phyloP scores from a whole-genome alignment of 2,113 vertebrate species.

The Pleuronectes platessa region DNA sequence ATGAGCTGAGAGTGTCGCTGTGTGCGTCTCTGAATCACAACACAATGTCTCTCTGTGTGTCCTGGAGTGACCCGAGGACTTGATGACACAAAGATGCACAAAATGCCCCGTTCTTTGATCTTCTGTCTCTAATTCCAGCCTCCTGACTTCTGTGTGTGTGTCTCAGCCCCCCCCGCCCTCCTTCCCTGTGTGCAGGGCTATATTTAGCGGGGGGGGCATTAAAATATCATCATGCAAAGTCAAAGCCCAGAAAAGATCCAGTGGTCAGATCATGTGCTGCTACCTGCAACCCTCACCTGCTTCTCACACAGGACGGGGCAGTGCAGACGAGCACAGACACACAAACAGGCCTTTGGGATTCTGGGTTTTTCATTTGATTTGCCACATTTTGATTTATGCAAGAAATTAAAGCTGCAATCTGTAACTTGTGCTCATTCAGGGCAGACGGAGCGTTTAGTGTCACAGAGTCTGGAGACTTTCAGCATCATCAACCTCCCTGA shows the following conservation, averaged over 20 bases:
- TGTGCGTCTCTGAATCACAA: constrained; percentile 26
- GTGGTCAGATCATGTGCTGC: constrained; percentile 54
- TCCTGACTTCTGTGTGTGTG: constrained; percentile 1
- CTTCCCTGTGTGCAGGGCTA: constrained; percentile 40
- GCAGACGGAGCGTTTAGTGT: no score
- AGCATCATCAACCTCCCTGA: no score
- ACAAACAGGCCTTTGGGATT: not conserved
- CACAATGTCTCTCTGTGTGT: not conserved
- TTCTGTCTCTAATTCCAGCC: not conserved
- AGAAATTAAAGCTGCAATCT: no score
- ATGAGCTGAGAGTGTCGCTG: not conserved
- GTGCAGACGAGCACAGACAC: no score
- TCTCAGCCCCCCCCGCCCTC: not conserved
- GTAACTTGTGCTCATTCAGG: no score
- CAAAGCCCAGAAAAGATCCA: constrained; percentile 60
- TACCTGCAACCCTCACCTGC: constrained; percentile 1
- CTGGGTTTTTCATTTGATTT: no score
- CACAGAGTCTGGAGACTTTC: not conserved
- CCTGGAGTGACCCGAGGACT: constrained; percentile 5
- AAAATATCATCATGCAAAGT: constrained; percentile 76
- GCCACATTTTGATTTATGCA: no score
- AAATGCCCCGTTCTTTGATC: not conserved
- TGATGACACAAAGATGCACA: not conserved
- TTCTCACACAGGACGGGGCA: no score
- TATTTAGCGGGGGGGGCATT: constrained; percentile 73